Percentiles rank a stretch among this genome's conserved stretches.
These are phyloP conservation scores for Epizoanthus stellaris DNA, from an alignment of 92 coral and sea anemone genomes.

Conservation along the genomic window DNA sequence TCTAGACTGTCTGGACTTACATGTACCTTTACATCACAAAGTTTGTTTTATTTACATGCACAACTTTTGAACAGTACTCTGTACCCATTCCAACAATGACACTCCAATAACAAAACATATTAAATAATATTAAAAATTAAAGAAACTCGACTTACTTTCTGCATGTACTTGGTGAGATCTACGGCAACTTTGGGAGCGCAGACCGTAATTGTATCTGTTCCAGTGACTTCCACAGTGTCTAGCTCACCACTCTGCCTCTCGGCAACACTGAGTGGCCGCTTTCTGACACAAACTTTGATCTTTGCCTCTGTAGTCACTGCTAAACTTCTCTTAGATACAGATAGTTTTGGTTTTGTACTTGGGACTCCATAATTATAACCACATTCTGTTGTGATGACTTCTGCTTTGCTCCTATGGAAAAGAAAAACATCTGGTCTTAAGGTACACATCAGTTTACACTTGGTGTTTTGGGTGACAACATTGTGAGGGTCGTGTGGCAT, in stretches of 20 bases:
- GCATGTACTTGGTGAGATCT: slow-evolving; percentile 81
- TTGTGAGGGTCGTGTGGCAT: background rate
- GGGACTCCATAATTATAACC: slow-evolving; percentile 87
- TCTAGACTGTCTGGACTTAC: too few relatives aligned
- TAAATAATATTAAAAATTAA: background rate
- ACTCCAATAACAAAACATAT: too few relatives aligned
- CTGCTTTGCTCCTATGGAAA: slow-evolving; percentile 15
- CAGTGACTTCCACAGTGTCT: slow-evolving; percentile 63
- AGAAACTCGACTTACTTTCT: slow-evolving; percentile 57
- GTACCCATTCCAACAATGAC: too few relatives aligned
- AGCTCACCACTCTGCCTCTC: slow-evolving; percentile 55
- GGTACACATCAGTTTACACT: background rate
- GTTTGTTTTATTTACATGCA: too few relatives aligned
- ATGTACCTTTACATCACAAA: too few relatives aligned
- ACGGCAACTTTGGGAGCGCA: slow-evolving; percentile 83
- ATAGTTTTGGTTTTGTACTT: slow-evolving; percentile 57
- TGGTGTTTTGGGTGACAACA: background rate
- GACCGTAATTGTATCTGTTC: slow-evolving; percentile 48
- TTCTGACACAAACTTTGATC: slow-evolving; percentile 87
- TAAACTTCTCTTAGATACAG: slow-evolving; percentile 44
- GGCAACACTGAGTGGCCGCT: slow-evolving; percentile 70
- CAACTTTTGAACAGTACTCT: too few relatives aligned
- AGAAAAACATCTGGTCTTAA: background rate
- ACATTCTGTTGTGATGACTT: slow-evolving; percentile 10
- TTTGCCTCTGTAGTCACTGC: slow-evolving; percentile 41